Conservation (phyloP, 2,113 vertebrate genomes). For the Scatophagus argus region DNA sequence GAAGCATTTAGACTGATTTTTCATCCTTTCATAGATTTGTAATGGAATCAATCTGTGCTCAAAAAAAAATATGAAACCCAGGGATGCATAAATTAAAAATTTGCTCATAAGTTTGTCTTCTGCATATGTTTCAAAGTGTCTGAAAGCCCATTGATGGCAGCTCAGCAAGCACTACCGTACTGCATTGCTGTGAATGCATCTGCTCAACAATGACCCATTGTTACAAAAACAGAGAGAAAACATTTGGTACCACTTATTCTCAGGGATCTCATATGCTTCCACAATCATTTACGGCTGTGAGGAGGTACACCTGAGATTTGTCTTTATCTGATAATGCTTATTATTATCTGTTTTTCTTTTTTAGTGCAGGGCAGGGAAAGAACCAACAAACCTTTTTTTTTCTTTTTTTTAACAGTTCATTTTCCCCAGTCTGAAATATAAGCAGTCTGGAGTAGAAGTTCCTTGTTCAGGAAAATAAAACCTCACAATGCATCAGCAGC, state of each 20-base stretch:
- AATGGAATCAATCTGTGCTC: not conserved
- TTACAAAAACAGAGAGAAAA: conserved; percentile 59
- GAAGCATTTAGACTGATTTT: not conserved
- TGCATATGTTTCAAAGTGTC: conserved; percentile 21
- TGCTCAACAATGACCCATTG: conserved; percentile 80
- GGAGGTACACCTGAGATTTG: conserved; percentile 56
- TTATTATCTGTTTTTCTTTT: too few species aligned
- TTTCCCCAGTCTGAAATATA: conserved; percentile 8
- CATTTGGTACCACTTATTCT: conserved; percentile 83
- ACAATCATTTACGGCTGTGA: conserved; percentile 30
- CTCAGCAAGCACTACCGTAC: conserved; percentile 17
- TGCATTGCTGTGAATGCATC: conserved; percentile 52
- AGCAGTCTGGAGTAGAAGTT: conserved; percentile 1
- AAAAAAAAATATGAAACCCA: conserved; percentile 20
- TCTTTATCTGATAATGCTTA: conserved; percentile 59
- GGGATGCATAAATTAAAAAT: not conserved
- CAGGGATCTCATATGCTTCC: conserved; percentile 64
- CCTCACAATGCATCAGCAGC: conserved; percentile 25
- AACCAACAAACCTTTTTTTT: conserved; percentile 11
- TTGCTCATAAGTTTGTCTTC: not conserved
- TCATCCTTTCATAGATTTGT: not conserved
- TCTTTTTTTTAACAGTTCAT: conserved; percentile 33
- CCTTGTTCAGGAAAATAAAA: conserved; percentile 27
- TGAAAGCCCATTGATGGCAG: conserved; percentile 26
- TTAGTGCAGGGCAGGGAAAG: conserved; percentile 12